These are phyloP conservation scores for Timema cristinae DNA, from an alignment of 2,888 invertebrate genomes.

Conservation along the genomic window DNA sequence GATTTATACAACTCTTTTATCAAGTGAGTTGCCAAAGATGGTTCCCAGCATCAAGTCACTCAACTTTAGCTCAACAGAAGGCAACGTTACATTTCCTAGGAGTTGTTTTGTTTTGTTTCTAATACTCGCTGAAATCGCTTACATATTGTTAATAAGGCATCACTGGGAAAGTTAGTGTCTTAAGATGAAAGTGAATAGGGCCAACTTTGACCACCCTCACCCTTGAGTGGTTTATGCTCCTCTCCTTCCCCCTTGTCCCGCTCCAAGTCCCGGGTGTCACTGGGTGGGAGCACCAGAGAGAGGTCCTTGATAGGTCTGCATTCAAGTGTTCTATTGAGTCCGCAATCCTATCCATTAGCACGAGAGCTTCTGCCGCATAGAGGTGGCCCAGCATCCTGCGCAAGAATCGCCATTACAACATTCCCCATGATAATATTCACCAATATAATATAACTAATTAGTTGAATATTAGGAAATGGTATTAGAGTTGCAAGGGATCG, in stretches of 20 bases:
- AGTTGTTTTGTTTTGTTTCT: too few relatives aligned
- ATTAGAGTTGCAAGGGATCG: background rate
- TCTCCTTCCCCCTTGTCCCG: conserved; percentile 24
- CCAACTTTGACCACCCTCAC: background rate
- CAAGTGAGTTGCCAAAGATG: too few relatives aligned
- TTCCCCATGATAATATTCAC: background rate
- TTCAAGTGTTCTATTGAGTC: conserved; percentile 84
- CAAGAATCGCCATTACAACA: conserved; percentile 21
- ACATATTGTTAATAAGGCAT: too few relatives aligned
- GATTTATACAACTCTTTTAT: too few relatives aligned
- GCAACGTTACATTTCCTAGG: too few relatives aligned
- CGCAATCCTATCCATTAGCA: conserved; percentile 72
- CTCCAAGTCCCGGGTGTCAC: conserved; percentile 24
- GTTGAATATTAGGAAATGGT: background rate
- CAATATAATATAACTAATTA: conserved; percentile 15
- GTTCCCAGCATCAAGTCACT: too few relatives aligned
- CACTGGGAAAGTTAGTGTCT: too few relatives aligned
- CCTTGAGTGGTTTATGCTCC: conserved; percentile 24
- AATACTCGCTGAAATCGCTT: too few relatives aligned
- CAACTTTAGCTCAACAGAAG: too few relatives aligned
- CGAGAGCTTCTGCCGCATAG: conserved; percentile 84
- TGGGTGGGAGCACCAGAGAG: conserved; percentile 28
- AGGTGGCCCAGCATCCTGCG: conserved; percentile 75
- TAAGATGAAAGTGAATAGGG: background rate
- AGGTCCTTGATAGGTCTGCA: conserved; percentile 62